Base-by-base conservation (phyloP, 2,113 vertebrate species). In the Nicator chloris region DNA sequence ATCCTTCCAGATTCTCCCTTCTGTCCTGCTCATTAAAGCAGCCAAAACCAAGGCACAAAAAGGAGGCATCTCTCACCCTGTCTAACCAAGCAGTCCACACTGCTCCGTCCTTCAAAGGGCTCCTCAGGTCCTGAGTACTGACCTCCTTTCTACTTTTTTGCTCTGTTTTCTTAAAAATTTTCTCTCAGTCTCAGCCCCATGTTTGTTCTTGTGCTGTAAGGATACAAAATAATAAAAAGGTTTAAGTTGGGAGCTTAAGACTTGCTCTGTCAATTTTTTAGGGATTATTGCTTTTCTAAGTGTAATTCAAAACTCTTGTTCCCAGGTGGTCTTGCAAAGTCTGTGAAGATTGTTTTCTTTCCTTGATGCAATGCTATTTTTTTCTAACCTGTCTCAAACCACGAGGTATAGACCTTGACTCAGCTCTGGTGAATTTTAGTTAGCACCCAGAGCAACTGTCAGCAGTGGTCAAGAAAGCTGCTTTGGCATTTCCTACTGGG, bases 121-220 rank as follows among this genome's bases (percentile, higher is more conserved):
- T 68, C 14, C 6, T 35, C 26, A 35, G 23, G 8, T 50, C 15
- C 1, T 15, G 7, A 37, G 15, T 16, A 70, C 4, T 0, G 1
- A 24, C 27, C 7, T 45, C 26, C 27, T 37, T 54, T 66, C 61
- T 53, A 26, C 7, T 11, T 49, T 59, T 81, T 39, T 70, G 16
- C 14, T 85, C 19, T n/a, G 16, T 12, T 60, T 49, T 60, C 64
- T 82, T 54, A 19, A 35, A 53, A 17, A 11, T 30, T 65, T 44
- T 71, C 16, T 37, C 21, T 86, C 22, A 33, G 37, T 73, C 31
- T 39, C 23, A 15, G 21, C 14, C 24, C 11, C 6, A 2, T 59
- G 14, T 53, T 64, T 73, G 28, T 65, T 53, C 39, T 71, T 82
- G 17, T 61, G 37, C 35, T 77, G 4, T 39, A 42, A 85, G 9